phyloP scores from a whole-genome alignment of 2,113 vertebrate genomes.

The Amia ocellicauda region DNA sequence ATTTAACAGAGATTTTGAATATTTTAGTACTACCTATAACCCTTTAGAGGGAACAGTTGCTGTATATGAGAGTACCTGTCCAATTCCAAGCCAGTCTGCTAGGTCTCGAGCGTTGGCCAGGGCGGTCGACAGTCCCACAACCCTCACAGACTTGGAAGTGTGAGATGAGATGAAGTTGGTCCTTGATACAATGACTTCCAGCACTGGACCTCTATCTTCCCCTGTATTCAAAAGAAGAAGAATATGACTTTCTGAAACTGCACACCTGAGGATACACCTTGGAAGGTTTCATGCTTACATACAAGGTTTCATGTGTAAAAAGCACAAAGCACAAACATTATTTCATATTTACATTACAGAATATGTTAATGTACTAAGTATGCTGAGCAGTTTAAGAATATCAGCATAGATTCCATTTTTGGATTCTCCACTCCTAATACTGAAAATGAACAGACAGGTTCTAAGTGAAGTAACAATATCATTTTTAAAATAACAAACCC shows the following conservation, averaged over 20 bases:
- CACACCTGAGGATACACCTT: too few species aligned
- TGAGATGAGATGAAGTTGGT: conserved; percentile 98
- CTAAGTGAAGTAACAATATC: background rate
- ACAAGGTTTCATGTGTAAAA: too few species aligned
- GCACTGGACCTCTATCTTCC: conserved; percentile 92
- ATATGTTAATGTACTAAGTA: too few species aligned
- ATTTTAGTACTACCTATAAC: too few species aligned
- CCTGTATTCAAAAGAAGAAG: conserved; percentile 68
- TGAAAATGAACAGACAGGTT: background rate
- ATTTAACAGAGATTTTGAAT: too few species aligned
- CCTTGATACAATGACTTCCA: conserved; percentile 96
- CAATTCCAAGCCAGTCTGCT: conserved; percentile 93
- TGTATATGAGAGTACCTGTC: conserved; percentile 67
- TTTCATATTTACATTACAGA: too few species aligned
- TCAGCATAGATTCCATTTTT: too few species aligned
- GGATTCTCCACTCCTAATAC: too few species aligned
- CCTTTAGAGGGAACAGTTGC: background rate
- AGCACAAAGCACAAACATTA: too few species aligned
- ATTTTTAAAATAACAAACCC: conserved; percentile 55
- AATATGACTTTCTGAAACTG: too few species aligned
- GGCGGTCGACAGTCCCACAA: conserved; percentile 95
- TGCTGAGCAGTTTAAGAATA: too few species aligned
- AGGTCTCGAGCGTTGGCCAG: conserved; percentile 96
- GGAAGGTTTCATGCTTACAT: too few species aligned
- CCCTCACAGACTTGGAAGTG: conserved; percentile 82